Evolutionary conservation across 2,797 vertebrate genomes (phyloP), one percentile per base, ranked within the genome.

Genomic region (Silurus aristotelis): DNA sequence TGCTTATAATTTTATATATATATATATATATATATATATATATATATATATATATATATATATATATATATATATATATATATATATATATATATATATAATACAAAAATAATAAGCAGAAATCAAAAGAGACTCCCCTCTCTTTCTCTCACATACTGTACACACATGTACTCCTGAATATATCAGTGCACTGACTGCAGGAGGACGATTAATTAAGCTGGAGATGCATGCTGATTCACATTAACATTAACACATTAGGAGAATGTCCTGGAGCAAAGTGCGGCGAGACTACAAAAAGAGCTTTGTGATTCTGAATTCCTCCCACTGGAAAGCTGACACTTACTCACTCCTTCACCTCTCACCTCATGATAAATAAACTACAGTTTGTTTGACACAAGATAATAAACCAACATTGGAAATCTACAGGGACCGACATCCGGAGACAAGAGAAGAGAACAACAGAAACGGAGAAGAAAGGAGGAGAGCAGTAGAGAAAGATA

Each of bases 221-320:
- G 82, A 87, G 60, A 86, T 80, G 78, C 88, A 87, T 85, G 87
- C 85, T 89, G 85, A 86, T 82, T 88, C 88, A 88, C 88, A 87
- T 89, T 89, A 89, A 89, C 83, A 87, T 87, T 82, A 84, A 90
- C 78, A 80, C 46, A 90, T 90, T 90, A 89, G 73, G 73, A 85
- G 83, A 87, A 87, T 85, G 73, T 64, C 81, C 83, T 83, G 81
- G 78, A 87, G 88, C 85, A 81, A 84, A 58, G 73, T 86, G 73
- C 22, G 12, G 61, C 64, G 58, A 67, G 78, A 73, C 43, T 78
- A 76, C 3, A 85, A 66, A 61, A 25, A 79, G 70, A 58, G 56
- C 31, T n/a, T 72, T 48, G 19, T 76, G 64, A 78, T 67, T 73
- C 15, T 31, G 61, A 48, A 71, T 75, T 82, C 27, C n/a, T n/a